These are phyloP conservation scores for Clostera curtula DNA, from an alignment of 2,888 invertebrate genomes.

Conservation along the genomic window DNA sequence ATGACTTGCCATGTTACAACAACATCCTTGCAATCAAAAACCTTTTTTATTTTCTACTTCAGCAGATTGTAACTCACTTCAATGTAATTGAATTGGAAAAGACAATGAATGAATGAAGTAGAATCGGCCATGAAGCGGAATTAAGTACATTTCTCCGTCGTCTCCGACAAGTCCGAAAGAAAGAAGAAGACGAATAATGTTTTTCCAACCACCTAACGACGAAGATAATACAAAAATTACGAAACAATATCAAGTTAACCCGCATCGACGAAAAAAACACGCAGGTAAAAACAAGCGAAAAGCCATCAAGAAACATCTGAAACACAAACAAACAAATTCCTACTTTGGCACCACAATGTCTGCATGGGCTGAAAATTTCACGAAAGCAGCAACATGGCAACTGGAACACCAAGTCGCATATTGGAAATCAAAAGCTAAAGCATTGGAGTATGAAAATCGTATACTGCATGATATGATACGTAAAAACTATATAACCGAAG, in stretches of 20 bases:
- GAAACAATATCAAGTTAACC: slow-evolving; percentile 15
- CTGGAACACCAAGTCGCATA: slow-evolving; percentile 74
- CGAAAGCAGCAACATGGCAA: slow-evolving; percentile 62
- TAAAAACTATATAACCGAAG: slow-evolving; percentile 29
- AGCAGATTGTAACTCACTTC: too few species aligned
- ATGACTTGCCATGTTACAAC: too few species aligned
- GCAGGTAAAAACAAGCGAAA: slow-evolving; percentile 30
- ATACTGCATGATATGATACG: slow-evolving; percentile 69
- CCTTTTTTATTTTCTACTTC: too few species aligned
- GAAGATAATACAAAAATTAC: slow-evolving; percentile 15
- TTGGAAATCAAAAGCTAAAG: slow-evolving; percentile 76
- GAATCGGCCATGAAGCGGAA: too few species aligned
- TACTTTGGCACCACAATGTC: slow-evolving; percentile 43
- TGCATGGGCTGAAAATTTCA: slow-evolving; percentile 54
- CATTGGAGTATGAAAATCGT: slow-evolving; percentile 74
- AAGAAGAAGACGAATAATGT: slow-evolving; percentile 21
- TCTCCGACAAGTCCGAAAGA: background rate
- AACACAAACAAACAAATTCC: slow-evolving; percentile 16
- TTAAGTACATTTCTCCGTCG: too few species aligned
- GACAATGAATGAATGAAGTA: too few species aligned
- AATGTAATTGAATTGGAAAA: too few species aligned
- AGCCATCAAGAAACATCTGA: slow-evolving; percentile 19
- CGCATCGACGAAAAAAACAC: slow-evolving; percentile 27
- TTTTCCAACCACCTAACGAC: slow-evolving; percentile 31
- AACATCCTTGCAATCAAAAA: too few species aligned